Conservation (phyloP, 2,113 vertebrate species). For the Capreolus pygargus region DNA sequence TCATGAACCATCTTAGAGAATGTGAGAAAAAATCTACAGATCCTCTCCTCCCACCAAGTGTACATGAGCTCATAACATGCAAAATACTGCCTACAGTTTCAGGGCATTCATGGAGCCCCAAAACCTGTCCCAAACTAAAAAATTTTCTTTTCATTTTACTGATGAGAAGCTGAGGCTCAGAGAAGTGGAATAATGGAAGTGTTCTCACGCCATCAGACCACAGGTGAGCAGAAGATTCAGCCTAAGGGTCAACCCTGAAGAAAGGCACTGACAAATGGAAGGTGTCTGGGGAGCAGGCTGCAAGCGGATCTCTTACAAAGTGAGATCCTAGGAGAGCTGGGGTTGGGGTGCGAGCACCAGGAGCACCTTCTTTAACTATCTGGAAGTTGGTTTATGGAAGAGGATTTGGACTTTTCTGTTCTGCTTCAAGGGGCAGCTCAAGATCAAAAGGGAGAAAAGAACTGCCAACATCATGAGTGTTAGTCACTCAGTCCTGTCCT, state of each 20-base stretch:
- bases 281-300: background rate
- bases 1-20: background rate
- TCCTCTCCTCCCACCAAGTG: background rate
- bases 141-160: background rate
- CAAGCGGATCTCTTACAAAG: background rate
- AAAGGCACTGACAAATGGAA: background rate
- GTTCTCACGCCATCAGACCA: background rate
- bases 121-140: background rate
- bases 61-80: background rate
- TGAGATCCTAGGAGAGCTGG: background rate
- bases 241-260: background rate
- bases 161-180: background rate
- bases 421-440: background rate
- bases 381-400: background rate
- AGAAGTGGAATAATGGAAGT: background rate
- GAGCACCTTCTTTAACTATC: background rate
- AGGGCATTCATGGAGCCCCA: background rate
- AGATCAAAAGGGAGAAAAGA: slow-evolving; percentile 1
- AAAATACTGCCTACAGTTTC: background rate
- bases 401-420: background rate
- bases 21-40: background rate
- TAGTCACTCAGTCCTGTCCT: background rate
- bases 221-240: background rate
- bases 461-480: background rate
- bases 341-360: background rate